Percentiles rank a stretch among this genome's conserved stretches.
Evolutionary conservation across 2,888 invertebrate genomes (phyloP).

Genomic region (Lochmaea capreae): DNA sequence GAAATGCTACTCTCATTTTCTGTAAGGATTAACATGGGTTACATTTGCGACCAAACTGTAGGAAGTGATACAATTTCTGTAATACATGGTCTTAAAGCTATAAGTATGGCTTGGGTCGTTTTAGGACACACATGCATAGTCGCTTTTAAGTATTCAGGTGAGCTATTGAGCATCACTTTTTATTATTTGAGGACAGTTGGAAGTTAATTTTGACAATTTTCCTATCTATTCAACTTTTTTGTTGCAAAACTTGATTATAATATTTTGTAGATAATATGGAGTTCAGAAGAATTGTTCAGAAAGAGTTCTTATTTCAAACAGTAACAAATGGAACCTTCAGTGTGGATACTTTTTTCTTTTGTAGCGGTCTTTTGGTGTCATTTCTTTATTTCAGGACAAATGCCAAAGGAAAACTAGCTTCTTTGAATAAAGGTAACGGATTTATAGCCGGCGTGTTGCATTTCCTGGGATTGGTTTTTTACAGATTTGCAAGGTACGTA

Average conservation of each 20-base stretch:
- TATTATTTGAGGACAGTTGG: background rate
- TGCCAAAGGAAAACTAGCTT: conserved; percentile 78
- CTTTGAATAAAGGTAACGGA: conserved; percentile 73
- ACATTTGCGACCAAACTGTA: conserved; percentile 82
- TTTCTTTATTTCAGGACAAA: conserved; percentile 86
- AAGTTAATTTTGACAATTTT: background rate
- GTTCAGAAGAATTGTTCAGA: conserved; percentile 76
- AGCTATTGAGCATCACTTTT: conserved; percentile 10
- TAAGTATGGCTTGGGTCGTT: conserved; percentile 76
- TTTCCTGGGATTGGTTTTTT: conserved; percentile 80
- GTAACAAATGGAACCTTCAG: conserved; percentile 84
- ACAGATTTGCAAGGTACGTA: conserved; percentile 79
- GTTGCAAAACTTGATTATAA: background rate
- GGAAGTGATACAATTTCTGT: conserved; percentile 84
- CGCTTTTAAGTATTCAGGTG: conserved; percentile 83
- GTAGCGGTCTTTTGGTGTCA: conserved; percentile 84
- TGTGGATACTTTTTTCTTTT: conserved; percentile 86
- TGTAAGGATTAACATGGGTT: conserved; percentile 80
- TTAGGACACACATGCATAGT: conserved; percentile 82
- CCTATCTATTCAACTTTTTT: background rate
- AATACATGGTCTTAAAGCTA: conserved; percentile 73
- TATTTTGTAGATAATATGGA: conserved; percentile 76
- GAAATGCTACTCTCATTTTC: conserved; percentile 84
- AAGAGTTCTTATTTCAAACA: conserved; percentile 83
- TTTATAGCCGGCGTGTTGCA: conserved; percentile 75